These are phyloP conservation scores for Callinectes sapidus DNA, from an alignment of 2,888 invertebrate species.

Conservation along the genomic window DNA sequence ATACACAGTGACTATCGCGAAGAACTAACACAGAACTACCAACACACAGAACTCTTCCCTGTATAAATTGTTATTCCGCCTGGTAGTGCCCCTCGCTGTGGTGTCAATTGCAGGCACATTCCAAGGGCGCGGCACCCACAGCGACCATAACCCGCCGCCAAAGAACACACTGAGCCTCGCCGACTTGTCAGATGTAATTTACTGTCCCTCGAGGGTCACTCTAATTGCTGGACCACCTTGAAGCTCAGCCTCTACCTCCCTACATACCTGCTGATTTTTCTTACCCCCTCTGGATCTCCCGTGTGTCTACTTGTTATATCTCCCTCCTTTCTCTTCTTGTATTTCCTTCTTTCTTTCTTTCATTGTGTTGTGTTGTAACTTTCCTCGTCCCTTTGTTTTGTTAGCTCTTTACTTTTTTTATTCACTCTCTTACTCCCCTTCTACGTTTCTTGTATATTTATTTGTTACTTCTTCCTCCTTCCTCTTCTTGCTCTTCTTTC, in stretches of 20 bases:
- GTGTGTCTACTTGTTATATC: neutral
- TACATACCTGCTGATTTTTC: constrained; percentile 27
- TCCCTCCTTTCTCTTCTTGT: neutral
- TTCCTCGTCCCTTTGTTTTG: no score
- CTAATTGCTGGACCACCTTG: constrained; percentile 23
- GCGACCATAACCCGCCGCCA: neutral
- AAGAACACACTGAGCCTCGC: constrained; percentile 1
- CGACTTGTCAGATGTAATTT: constrained; percentile 33
- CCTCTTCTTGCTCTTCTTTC: no score
- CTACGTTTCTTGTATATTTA: no score
- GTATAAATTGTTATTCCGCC: neutral
- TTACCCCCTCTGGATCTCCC: neutral
- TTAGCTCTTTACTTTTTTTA: no score
- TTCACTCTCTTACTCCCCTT: no score
- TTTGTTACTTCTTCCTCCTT: no score
- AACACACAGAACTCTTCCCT: neutral
- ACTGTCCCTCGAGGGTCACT: constrained; percentile 26
- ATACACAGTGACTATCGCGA: neutral
- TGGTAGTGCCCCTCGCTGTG: neutral
- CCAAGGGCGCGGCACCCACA: neutral
- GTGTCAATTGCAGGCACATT: neutral
- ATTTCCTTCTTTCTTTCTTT: neutral
- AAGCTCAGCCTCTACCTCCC: neutral
- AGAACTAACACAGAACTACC: neutral
- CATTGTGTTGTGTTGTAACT: neutral